Base-by-base conservation (phyloP, 1,140 invertebrate genomes). In the Maniola jurtina region DNA sequence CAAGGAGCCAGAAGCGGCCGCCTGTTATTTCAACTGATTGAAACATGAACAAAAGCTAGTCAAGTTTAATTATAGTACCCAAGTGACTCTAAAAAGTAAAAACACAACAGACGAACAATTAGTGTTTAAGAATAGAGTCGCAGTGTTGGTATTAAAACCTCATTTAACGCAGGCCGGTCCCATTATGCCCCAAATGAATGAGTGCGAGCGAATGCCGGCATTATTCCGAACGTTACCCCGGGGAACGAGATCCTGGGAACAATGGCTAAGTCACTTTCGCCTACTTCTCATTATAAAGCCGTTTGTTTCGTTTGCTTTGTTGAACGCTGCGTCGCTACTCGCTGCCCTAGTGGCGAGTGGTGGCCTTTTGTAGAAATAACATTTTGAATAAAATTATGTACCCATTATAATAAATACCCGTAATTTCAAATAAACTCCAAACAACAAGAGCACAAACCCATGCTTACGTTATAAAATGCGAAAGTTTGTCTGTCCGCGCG, bases 141-240 rank as follows among this genome's bases (percentile, higher is more conserved):
- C 55, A 62, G 58, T 56, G 59, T 68, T 64, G 40, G 40, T 72
- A 72, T 72, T 69, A 72, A 72, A 66, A 69, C 64, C 58, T 72
- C 70, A 69, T 72, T 72, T 61, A 62, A 45, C 13, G 38, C 40
- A 48, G 15, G 42, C 64, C 56, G 34, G 62, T 65, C 54, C 65
- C 48, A 72, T 68, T 72, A 66, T 64, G 61, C 65, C 58, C 61
- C 52, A 68, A 68, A 68, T 61, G 70, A 71, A 52, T 60, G 42
- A 45, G 13, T 40, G 58, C 58, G 57, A 54, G 54, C 45, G 66
- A 68, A 61, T 54, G 61, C 47, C 57, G 60, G 56, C 47, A 58
- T 54, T 72, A 66, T 72, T 68, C 64, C 57, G n/a, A 7, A 52
- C 25, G 61, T 68, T 48, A 16, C 66, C 62, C 58, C 11, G 58